A percentile compares a stretch with the other conserved stretches of the same genome.
Conservation (phyloP, 2,888 invertebrate species). For the Sussaba pulchella region DNA sequence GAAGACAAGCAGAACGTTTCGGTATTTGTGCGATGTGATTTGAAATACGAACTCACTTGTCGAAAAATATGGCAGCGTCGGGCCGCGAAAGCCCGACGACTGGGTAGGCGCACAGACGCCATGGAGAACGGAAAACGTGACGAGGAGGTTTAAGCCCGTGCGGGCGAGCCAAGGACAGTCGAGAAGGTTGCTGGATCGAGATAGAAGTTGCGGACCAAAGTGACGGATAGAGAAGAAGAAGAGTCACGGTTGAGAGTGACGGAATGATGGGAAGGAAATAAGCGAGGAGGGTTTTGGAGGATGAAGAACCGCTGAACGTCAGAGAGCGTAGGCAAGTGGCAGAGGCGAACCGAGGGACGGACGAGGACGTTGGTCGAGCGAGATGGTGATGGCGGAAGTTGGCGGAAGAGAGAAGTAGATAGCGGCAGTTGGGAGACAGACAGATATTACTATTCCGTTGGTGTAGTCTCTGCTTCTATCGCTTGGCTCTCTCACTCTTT, state of each 20-base stretch:
- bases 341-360: slow-evolving; percentile 33
- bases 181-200: slow-evolving; percentile 19
- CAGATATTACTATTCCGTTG: slow-evolving; percentile 75
- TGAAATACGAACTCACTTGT: slow-evolving; percentile 73
- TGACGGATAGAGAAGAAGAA: slow-evolving; percentile 51
- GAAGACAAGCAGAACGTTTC: too few relatives aligned
- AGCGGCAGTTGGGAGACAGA: slow-evolving; percentile 52
- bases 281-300: slow-evolving; percentile 26
- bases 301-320: slow-evolving; percentile 42
- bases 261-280: slow-evolving; percentile 4
- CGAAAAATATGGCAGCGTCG: slow-evolving; percentile 72
- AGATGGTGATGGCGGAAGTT: slow-evolving; percentile 40
- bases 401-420: slow-evolving; percentile 55
- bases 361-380: slow-evolving; percentile 33
- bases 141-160: slow-evolving; percentile 45
- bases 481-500: slow-evolving; percentile 31
- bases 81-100: slow-evolving; percentile 56
- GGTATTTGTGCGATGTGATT: slow-evolving; percentile 63
- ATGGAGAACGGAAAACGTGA: slow-evolving; percentile 53
- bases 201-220: slow-evolving; percentile 36
- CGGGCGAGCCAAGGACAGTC: slow-evolving; percentile 40
- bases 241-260: slow-evolving; percentile 42
- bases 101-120: slow-evolving; percentile 30
- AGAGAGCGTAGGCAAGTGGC: slow-evolving; percentile 40
- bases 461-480: slow-evolving; percentile 66